These are phyloP conservation scores for Philaethria dido DNA, from an alignment of 2,888 invertebrate species.

Conservation along the genomic window DNA sequence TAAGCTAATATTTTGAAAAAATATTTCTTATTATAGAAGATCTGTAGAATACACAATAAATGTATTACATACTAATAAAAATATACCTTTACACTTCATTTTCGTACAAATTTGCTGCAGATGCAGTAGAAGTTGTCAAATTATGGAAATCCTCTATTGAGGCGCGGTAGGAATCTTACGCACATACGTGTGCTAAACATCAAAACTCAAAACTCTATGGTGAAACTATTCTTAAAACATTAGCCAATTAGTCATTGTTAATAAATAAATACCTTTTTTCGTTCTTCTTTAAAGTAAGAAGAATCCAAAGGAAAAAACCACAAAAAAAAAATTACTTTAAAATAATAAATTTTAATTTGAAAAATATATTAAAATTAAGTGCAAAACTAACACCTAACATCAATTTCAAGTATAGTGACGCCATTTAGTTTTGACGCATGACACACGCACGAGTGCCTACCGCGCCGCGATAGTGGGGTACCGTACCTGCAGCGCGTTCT, in stretches of 20 bases:
- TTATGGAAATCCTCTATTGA: slow-evolving; percentile 54
- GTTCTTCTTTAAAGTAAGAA: slow-evolving; percentile 36
- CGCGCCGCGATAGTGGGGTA: slow-evolving; percentile 79
- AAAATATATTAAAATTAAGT: background rate
- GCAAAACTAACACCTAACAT: background rate
- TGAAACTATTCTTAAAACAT: slow-evolving; percentile 25
- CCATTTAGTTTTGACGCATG: slow-evolving; percentile 32
- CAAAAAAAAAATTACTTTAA: background rate
- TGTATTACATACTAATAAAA: slow-evolving; percentile 29
- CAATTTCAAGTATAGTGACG: slow-evolving; percentile 18
- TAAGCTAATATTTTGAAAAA: background rate
- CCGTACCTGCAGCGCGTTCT: slow-evolving; percentile 87
- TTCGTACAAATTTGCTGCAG: slow-evolving; percentile 37
- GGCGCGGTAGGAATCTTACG: slow-evolving; percentile 51
- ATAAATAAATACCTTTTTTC: background rate
- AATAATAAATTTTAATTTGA: background rate
- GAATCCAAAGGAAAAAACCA: slow-evolving; percentile 19
- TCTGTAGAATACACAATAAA: slow-evolving; percentile 21
- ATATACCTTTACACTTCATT: slow-evolving; percentile 31
- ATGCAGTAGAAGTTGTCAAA: slow-evolving; percentile 42
- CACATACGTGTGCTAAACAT: slow-evolving; percentile 61
- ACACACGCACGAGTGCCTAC: slow-evolving; percentile 55
- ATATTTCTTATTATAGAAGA: slow-evolving; percentile 28
- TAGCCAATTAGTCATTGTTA: background rate
- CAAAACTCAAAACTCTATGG: slow-evolving; percentile 52